These are phyloP conservation scores for Camponotus fellah DNA, from an alignment of 2,888 invertebrate species.

Conservation along the genomic window DNA sequence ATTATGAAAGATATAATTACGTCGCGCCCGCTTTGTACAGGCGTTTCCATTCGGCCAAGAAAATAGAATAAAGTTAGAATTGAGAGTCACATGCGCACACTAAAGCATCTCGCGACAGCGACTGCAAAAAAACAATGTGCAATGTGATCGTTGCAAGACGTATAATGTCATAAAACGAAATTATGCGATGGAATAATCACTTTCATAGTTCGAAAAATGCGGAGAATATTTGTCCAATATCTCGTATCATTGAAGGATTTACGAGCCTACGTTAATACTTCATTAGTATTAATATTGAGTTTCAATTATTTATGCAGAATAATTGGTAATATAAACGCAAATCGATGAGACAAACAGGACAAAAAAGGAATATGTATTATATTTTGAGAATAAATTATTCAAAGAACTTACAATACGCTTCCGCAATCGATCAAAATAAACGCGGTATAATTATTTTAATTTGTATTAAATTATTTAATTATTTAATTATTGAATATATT, in stretches of 20 bases:
- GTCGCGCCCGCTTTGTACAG: slow-evolving; percentile 54
- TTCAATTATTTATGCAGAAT: neutral
- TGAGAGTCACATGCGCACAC: slow-evolving; percentile 28
- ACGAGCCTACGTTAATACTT: slow-evolving; percentile 1
- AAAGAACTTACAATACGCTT: slow-evolving; percentile 3
- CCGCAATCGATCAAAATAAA: neutral
- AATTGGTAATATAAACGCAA: neutral
- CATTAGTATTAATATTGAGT: neutral
- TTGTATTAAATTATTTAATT: neutral
- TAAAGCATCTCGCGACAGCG: slow-evolving; percentile 1
- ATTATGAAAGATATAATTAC: slow-evolving; percentile 66
- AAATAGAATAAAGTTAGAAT: slow-evolving; percentile 70
- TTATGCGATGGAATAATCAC: slow-evolving; percentile 2
- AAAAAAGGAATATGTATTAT: neutral
- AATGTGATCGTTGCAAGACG: slow-evolving; percentile 8
- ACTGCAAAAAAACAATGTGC: neutral
- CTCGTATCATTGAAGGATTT: neutral
- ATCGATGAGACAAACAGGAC: neutral
- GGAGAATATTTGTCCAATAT: neutral
- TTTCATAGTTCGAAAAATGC: neutral
- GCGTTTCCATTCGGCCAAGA: slow-evolving; percentile 63
- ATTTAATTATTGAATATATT: too few species aligned
- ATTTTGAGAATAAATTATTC: neutral
- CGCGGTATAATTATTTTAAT: neutral
- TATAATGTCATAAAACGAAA: slow-evolving; percentile 8